Base-by-base conservation (phyloP, 2,888 invertebrate species). In the Acanthacorydalis orientalis region DNA sequence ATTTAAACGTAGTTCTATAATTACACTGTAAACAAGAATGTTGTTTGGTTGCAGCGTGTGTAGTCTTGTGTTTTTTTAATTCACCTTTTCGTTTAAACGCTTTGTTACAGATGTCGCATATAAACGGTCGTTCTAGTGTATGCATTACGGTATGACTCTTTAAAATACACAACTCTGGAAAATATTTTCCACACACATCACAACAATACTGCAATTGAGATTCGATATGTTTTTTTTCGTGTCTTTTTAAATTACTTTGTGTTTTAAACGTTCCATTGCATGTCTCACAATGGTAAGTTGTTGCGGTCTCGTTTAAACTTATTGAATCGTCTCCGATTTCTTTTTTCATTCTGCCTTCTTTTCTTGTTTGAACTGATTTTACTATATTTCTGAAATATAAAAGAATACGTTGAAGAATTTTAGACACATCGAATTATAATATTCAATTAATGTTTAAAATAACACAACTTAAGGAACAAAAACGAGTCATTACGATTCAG, bases 21-120 rank as follows among this genome's bases (percentile, higher is more conserved):
- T 51, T 44, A 41, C 51, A 51, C 14, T 34, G 12, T n/a, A 34
- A 31, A 39, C 51, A 51, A 34, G 46, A 48, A 32, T 48, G 23
- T 39, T 31, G 12, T 41, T 51, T 48, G 4, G 31, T 38, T 8
- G 35, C 48, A 2, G 38, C 33, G 38, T 52, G 52, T 4, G 44
- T 38, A 7, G 44, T 49, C 15, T 47, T 47, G 38, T 52, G 52
- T n/a, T 48, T 51, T 23, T 46, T 46, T 31, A 52, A 40, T 37
- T 46, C 43, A 10, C 44, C 46, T 40, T 49, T 49, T 31, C 46
- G 45, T 34, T 50, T 51, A 46, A 70, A 72, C 0, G 64, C 57
- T 31, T 63, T 59, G 0, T 65, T 67, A 35, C 72, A 72, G 1
- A 67, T 51, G 39, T 69, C 63, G 50, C 74, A 74, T 1, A 60